These are phyloP conservation scores for Aleadryas rufinucha DNA, from an alignment of 2,113 vertebrate genomes.

Conservation along the genomic window DNA sequence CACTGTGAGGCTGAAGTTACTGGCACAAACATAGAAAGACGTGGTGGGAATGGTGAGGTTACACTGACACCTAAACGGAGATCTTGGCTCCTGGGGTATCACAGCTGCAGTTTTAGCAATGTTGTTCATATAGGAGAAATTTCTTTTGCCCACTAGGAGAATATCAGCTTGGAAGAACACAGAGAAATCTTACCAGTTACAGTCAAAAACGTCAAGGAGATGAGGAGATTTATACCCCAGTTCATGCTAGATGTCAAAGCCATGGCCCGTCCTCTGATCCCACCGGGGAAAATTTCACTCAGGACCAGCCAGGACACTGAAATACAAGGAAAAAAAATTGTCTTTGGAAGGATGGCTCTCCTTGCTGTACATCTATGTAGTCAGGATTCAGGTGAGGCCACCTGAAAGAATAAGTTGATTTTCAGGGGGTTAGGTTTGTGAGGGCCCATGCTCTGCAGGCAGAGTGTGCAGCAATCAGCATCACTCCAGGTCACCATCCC, in stretches of 20 bases:
- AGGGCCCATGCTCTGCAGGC: not conserved
- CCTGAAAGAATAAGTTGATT: not conserved
- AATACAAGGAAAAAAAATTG: not conserved
- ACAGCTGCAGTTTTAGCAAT: not conserved
- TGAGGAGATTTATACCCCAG: slow-evolving; percentile 93
- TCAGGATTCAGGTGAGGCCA: not conserved
- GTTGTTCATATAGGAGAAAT: not conserved
- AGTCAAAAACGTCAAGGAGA: slow-evolving; percentile 94
- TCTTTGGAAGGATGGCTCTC: not conserved
- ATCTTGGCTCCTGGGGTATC: not conserved
- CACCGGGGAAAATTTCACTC: slow-evolving; percentile 94
- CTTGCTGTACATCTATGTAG: not conserved
- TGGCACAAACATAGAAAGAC: not conserved
- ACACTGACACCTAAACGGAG: not conserved
- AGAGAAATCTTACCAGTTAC: slow-evolving; percentile 81
- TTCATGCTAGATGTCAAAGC: slow-evolving; percentile 91
- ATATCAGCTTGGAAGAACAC: not conserved
- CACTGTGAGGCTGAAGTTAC: not conserved
- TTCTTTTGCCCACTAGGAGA: not conserved
- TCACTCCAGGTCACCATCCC: not conserved
- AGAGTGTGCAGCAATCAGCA: not conserved
- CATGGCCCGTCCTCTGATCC: slow-evolving; percentile 89
- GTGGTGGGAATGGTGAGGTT: not conserved
- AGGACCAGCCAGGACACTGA: slow-evolving; percentile 92
- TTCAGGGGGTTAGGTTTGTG: not conserved